Evolutionary conservation across 1,140 invertebrate species (phyloP).

Genomic region (Limonius californicus): DNA sequence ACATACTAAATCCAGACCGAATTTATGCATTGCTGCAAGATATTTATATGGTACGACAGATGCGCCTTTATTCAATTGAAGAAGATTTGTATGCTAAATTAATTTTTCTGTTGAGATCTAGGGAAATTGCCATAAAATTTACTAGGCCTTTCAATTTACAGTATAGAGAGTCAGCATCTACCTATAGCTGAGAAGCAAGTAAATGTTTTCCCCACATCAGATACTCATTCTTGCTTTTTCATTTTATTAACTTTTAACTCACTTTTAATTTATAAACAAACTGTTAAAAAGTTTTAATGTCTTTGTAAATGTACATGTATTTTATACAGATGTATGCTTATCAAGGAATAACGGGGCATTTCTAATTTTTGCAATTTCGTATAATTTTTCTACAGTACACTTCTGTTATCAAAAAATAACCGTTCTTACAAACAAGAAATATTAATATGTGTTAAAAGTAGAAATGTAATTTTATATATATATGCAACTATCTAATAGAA

Average conservation of each 20-base stretch:
- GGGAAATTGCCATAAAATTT: conserved; percentile 55
- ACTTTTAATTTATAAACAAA: not conserved
- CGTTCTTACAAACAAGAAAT: too few relatives aligned
- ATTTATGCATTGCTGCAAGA: not conserved
- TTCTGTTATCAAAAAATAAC: too few relatives aligned
- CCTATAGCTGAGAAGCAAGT: too few relatives aligned
- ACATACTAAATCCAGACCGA: conserved; percentile 50
- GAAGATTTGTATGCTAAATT: conserved; percentile 97
- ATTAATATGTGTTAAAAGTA: too few relatives aligned
- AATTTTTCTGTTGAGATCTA: conserved; percentile 94
- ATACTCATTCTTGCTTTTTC: too few relatives aligned
- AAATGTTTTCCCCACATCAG: too few relatives aligned
- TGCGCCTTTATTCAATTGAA: conserved; percentile 61
- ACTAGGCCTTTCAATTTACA: conserved; percentile 10
- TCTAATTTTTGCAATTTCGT: too few relatives aligned
- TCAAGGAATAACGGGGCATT: too few relatives aligned
- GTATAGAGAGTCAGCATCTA: not conserved
- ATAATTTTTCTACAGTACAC: too few relatives aligned
- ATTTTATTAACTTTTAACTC: not conserved
- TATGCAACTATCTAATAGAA: too few relatives aligned
- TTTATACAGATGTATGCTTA: not conserved
- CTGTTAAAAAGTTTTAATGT: not conserved
- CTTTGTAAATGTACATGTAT: not conserved
- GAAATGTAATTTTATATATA: too few relatives aligned
- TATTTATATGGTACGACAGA: conserved; percentile 39